Evolutionary conservation across 2,113 vertebrate genomes (phyloP), one percentile per base, ranked within the genome.

Genomic region (Miniopterus natalensis): DNA sequence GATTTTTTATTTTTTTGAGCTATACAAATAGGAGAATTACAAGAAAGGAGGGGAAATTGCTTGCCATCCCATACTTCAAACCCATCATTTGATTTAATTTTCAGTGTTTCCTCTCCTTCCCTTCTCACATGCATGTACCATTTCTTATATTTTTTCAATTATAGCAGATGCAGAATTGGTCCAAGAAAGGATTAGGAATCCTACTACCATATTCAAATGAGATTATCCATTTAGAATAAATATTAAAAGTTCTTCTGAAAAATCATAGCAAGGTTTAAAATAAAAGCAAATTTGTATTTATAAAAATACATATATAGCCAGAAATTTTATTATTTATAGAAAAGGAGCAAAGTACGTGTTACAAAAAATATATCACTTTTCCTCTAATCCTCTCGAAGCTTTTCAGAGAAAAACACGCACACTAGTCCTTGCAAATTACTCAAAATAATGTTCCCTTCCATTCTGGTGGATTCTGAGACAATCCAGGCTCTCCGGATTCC

Each of bases 391-490:
- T 49, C 84, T 29, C 2, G 71, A 53, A 86, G 47, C 2, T 80
- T 45, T 89, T 80, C 61, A 85, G 84, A 73, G 70, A 53, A 59
- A 84, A 93, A 85, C 5, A 84, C 0, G 51, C 8, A 75, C 4
- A 79, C 13, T 91, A 20, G 63, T 8, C 65, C 27, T 96, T 79
- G 36, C 27, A 74, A 92, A 81, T 73, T 68, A 92, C n/a, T 85
- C 80, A 88, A 70, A 83, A 85, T 45, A 71, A 89, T 40, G 63
- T 78, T 84, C 42, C 68, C 61, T 78, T 91, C 36, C 51, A 57
- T n/a, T 65, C 47, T 40, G 83, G 29, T 85, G 21, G 79, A 63
- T 84, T 96, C 47, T 84, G 93, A 96, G 75, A 84, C 31, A 84
- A 89, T 27, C 53, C 53, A 92, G 59, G 87, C 61, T 27, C 42